Conservation (phyloP, 2,113 vertebrate genomes). For the Prionailurus viverrinus region DNA sequence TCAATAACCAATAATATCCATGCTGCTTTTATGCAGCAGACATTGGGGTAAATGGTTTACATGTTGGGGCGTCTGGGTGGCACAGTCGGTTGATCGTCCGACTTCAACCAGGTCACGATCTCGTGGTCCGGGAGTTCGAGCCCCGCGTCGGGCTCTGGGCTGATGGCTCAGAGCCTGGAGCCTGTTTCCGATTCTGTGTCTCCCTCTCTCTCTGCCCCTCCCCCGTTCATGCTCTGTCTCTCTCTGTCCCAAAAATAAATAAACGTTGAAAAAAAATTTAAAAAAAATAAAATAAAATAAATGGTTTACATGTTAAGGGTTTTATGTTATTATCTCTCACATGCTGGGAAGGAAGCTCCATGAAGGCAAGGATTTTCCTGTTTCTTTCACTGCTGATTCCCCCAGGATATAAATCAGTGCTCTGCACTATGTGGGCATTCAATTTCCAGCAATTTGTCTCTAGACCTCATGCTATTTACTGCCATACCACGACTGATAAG, state of each 20-base stretch:
- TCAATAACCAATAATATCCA: not conserved
- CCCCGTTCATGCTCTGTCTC: too few species aligned
- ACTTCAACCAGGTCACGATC: too few species aligned
- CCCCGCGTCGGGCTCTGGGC: too few species aligned
- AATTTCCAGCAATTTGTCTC: not conserved
- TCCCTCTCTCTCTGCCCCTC: too few species aligned
- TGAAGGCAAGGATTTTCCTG: not conserved
- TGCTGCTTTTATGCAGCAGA: not conserved
- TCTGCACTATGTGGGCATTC: not conserved
- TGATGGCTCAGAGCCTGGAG: too few species aligned
- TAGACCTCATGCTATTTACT: not conserved
- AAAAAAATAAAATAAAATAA: not conserved
- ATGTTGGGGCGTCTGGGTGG: not conserved
- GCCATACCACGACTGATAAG: not conserved
- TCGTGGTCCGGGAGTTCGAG: too few species aligned
- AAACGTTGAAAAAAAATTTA: too few species aligned
- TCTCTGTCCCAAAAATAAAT: too few species aligned
- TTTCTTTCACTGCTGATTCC: not conserved
- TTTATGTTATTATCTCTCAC: not conserved
- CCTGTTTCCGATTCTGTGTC: too few species aligned
- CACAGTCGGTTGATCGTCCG: too few species aligned
- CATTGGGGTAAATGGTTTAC: not conserved
- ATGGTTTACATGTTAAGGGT: not conserved
- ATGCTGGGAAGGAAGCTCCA: not conserved
- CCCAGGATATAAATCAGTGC: not conserved